phyloP scores from a whole-genome alignment of 2,797 vertebrate species.

The Falco cherrug region DNA sequence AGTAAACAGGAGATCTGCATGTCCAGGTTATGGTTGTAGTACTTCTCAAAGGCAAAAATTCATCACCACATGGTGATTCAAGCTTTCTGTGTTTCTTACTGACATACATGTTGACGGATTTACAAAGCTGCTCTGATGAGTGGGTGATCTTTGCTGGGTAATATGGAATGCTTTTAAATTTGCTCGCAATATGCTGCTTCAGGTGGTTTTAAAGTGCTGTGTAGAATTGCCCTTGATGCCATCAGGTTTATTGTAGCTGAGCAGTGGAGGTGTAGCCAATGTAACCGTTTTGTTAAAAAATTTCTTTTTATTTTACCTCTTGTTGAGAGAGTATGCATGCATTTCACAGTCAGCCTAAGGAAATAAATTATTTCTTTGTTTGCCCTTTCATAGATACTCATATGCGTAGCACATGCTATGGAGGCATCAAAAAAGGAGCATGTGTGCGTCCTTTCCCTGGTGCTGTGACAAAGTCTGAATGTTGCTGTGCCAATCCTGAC shows the following conservation, averaged over 20 bases:
- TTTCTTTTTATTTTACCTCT: not conserved
- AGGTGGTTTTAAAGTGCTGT: not conserved
- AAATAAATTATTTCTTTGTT: not conserved
- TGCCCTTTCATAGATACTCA: slow-evolving; percentile 76
- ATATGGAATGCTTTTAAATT: not conserved
- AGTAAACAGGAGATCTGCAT: not conserved
- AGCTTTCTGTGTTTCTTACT: not conserved
- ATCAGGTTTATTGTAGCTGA: not conserved
- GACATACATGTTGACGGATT: not conserved
- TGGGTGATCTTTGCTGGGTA: not conserved
- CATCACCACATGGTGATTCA: not conserved
- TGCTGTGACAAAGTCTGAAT: slow-evolving; percentile 82
- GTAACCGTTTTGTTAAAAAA: not conserved
- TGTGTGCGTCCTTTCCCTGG: slow-evolving; percentile 78
- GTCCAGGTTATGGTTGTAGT: not conserved
- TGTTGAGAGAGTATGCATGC: not conserved
- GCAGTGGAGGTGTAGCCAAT: not conserved
- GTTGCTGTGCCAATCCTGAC: slow-evolving; percentile 81
- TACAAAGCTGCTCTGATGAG: not conserved
- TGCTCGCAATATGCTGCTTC: not conserved
- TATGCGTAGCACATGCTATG: slow-evolving; percentile 82
- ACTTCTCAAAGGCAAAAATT: not conserved
- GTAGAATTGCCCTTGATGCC: not conserved
- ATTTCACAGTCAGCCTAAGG: not conserved
- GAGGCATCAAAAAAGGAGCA: slow-evolving; percentile 74